Conservation (phyloP, 2,888 invertebrate species). For the Drosophila yooni region DNA sequence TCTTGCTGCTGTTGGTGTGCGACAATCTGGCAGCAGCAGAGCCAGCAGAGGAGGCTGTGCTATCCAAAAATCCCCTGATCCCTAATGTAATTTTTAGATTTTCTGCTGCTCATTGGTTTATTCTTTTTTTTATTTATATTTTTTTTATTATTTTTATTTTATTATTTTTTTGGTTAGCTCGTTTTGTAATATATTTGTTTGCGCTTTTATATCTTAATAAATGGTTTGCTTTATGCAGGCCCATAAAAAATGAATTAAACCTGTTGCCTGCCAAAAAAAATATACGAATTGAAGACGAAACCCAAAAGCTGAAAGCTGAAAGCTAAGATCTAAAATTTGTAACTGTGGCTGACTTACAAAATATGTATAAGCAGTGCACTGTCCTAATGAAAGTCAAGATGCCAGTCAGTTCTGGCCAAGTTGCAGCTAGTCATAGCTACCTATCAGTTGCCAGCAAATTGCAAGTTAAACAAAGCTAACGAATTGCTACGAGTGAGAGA, state of each 20-base stretch:
- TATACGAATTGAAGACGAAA: constrained; percentile 46
- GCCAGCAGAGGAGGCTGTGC: constrained; percentile 41
- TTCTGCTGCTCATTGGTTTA: constrained; percentile 65
- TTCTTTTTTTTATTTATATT: background rate
- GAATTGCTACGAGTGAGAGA: constrained; percentile 45
- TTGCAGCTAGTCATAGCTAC: constrained; percentile 56
- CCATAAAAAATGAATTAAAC: constrained; percentile 71
- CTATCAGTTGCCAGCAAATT: constrained; percentile 77
- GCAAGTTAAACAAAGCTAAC: constrained; percentile 78
- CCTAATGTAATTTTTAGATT: constrained; percentile 84
- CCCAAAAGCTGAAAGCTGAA: constrained; percentile 6
- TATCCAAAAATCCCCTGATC: constrained; percentile 80
- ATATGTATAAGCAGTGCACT: constrained; percentile 34
- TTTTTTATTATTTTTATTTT: constrained; percentile 1
- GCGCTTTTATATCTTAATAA: constrained; percentile 50
- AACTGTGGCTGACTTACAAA: constrained; percentile 32
- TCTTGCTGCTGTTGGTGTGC: constrained; percentile 38
- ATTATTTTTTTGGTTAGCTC: background rate
- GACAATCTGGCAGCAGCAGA: constrained; percentile 47
- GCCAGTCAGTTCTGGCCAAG: constrained; percentile 62
- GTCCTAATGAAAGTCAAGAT: constrained; percentile 71
- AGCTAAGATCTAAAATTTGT: constrained; percentile 15
- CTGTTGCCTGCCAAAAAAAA: constrained; percentile 60
- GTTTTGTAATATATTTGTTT: constrained; percentile 19
- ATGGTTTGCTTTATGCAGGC: constrained; percentile 51